Base-by-base conservation (phyloP, 2,797 vertebrate genomes). In the Falco cherrug region DNA sequence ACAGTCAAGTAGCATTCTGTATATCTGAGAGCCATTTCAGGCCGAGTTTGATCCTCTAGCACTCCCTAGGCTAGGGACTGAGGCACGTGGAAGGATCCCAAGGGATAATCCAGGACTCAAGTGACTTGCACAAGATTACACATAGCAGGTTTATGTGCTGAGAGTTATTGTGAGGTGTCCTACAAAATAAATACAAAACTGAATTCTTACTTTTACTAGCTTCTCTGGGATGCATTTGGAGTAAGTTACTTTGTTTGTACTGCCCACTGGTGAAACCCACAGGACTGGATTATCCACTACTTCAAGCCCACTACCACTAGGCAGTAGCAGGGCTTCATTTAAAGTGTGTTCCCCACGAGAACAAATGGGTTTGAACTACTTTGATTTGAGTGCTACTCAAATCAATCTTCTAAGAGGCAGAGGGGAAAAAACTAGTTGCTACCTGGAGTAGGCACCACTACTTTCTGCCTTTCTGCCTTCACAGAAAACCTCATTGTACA, bases 371-470 rank as follows among this genome's bases (percentile, higher is more conserved):
- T 56, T 18, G 29, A 92, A 48, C 21, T 20, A 25, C 16, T 60
- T 47, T 64, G 45, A 26, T 92, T 68, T 64, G 59, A 59, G 9
- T 5, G 6, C 24, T 63, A 24, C 63, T 82, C 2, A 4, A 39
- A 22, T 13, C 11, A 4, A 18, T 67, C 43, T 31, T 74, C 22
- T 28, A 3, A n/a, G 31, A 13, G 60, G 13, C 47, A 51, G 35
- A 77, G 7, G 16, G 7, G 35, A 76, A 47, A 48, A 74, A 63
- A 57, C 9, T 31, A 11, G 21, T 33, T 35, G 29, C 19, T 64
- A 20, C 54, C 21, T 47, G 67, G 33, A 43, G 63, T 2, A 35
- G 35, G 2, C 0, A 0, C 7, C 9, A 0, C 37, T 35, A 0
- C 43, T 51, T 10, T 31, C 12, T 22, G 6, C 4, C 6, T 54